Evolutionary conservation across 1,140 invertebrate genomes (phyloP), one percentile per base, ranked within the genome.

Genomic region (Arctopsyche grandis): DNA sequence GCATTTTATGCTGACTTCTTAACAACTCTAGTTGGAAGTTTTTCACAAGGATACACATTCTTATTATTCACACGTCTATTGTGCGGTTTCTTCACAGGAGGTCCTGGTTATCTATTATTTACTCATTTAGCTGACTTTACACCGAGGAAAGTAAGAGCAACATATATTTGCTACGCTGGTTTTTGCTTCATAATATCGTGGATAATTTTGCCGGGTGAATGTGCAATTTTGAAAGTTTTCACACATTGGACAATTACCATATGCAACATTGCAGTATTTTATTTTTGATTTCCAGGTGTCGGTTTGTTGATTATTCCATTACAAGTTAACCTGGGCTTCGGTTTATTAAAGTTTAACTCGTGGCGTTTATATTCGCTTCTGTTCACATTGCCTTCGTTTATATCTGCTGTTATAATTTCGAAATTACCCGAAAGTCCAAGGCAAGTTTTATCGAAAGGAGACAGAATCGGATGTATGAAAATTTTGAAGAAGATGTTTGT

Each of bases 391-490:
- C 89, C 92, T 0, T 89, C 90, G 5, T 85, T 93, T 52, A 44
- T 91, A 0, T 86, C 90, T 0, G 88, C 90, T 0, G 12, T 90
- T 0, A 90, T 92, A 78, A 84, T 93, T 0, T 86, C 91, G 14
- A 85, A 88, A 21, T 87, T 93, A 5, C 93, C 93, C 0, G 95
- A 97, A 84, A 96, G 93, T 80, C 95, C 95, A 0, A 92, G 94
- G 80, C 93, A 93, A 81, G 85, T 93, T 16, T 86, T 93, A 0
- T 89, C 91, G 0, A 91, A 91, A 80, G 92, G 92, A 80, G 87
- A 89, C 70, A 85, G 86, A 10, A 86, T 91, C 0, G 88, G 90
- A 77, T 91, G 93, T 0, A 81, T 94, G 24, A 84, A 88, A 12
- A 87, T 93, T 0, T 85, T 95, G 21, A 85, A 87, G 24, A 84